Evolutionary conservation across 2,113 vertebrate genomes (phyloP), one percentile per base, ranked within the genome.

Genomic region (Nettapus auritus): DNA sequence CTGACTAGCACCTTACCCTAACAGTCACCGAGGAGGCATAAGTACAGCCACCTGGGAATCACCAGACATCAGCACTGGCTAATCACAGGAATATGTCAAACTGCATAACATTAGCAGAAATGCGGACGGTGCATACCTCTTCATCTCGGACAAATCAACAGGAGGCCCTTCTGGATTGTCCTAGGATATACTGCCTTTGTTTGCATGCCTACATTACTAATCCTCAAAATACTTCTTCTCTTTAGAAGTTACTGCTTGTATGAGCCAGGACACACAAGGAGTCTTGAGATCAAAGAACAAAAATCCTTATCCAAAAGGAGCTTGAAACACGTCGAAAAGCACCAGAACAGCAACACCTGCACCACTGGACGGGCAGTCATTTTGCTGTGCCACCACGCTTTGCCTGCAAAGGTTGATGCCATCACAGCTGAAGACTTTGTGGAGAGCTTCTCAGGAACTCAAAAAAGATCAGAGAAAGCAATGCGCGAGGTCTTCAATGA

Each of bases 291-390:
- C 28, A 42, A 68, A 79, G 29, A 78, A 18, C 14, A 50, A 59
- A 22, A 82, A 29, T 1, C 40, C 12, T 26, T 50, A 28, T 55
- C 57, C 28, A 80, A 74, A 74, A 40, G 16, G 25, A 89, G 33
- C 16, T 19, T 69, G 52, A 89, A 82, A 88, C 22, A 44, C 23
- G 48, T 18, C 52, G 9, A 53, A 14, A 10, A 86, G 55, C 9
- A 11, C 4, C 15, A 59, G 48, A 13, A 64, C 0, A 2, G 68
- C 13, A 19, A 69, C 22, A 38, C 8, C 13, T 28, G 46, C 4
- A 18, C 10, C 2, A 0, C 4, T 29, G 10, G n/a, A 63, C 22
- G 50, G 44, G 26, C 0, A 1, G 77, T 7, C 28, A 59, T 66
- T 44, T 74, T 62, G 55, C 34, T 34, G 20, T 1, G 29, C 38